Evolutionary conservation across 2,888 invertebrate species (phyloP).

Genomic region (Balanococcus diminutus): DNA sequence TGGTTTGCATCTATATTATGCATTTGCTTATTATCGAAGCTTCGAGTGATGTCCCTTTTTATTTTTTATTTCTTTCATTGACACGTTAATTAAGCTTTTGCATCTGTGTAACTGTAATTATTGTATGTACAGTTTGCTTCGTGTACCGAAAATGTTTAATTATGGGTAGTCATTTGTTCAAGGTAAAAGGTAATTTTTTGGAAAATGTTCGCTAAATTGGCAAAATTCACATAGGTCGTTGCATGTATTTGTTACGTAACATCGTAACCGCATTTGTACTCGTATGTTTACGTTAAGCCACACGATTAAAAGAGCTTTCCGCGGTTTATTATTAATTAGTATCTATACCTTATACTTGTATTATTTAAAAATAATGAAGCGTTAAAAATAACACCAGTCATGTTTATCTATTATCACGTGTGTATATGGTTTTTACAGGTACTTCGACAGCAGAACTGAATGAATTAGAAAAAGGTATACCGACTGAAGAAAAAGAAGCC

Average conservation of each 20-base stretch:
- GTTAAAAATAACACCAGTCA: background rate
- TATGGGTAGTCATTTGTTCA: background rate
- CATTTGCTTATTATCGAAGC: background rate
- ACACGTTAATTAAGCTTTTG: slow-evolving; percentile 1
- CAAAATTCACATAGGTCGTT: slow-evolving; percentile 14
- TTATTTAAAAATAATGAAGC: background rate
- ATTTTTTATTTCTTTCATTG: background rate
- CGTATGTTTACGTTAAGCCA: background rate
- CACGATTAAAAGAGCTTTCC: background rate
- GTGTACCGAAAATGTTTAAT: background rate
- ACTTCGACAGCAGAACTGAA: slow-evolving; percentile 44
- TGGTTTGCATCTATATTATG: background rate
- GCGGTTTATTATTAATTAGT: background rate
- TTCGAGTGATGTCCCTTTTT: background rate
- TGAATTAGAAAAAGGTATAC: slow-evolving; percentile 38
- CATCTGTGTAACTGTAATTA: background rate
- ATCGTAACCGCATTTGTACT: background rate
- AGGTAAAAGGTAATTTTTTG: background rate
- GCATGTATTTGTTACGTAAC: background rate
- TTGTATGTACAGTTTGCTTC: background rate
- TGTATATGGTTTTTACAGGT: background rate
- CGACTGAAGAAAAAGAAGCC: slow-evolving; percentile 8
- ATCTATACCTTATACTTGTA: background rate
- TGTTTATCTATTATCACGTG: background rate
- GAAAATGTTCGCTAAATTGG: slow-evolving; percentile 14